Evolutionary conservation across 2,888 invertebrate species (phyloP), one percentile per base, ranked within the genome.

Genomic region (Eupithecia vulgata): DNA sequence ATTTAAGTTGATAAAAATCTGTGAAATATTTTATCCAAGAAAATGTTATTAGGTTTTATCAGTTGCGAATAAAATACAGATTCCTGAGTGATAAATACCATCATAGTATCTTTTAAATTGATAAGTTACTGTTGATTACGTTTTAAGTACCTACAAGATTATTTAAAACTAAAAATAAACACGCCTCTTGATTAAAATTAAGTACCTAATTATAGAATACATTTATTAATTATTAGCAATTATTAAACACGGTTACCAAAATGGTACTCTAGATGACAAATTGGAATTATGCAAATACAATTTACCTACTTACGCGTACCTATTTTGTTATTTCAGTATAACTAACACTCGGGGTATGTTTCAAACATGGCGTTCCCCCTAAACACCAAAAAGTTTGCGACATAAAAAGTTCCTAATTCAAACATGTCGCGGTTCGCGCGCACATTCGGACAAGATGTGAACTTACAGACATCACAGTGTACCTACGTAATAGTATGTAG

Each of bases 321-420:
- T n/a, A n/a, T 48, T 45, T n/a, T n/a, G 21, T 48, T 48, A 21
- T 21, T 48, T 48, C 21, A 21, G 17, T 13, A 40, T 13, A 48
- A 21, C 6, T n/a, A 8, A 48, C 62, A 34, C 68, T 67, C 52
- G 52, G 40, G 30, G 42, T 69, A 73, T 69, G 35, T 25, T 65
- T 65, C 30, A 73, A 70, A 73, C 42, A 65, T 45, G n/a, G 66
- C 52, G 21, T 40, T 30, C 66, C 68, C 40, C 42, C 25, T 64
- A 71, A 68, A 71, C 61, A 67, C 67, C 61, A 69, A 68, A 67
- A 71, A 74, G 71, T 67, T 74, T 66, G 17, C 34, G 71, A 66
- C 68, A 68, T 70, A 71, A 73, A 77, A 75, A 77, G 59, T 78
- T 78, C 67, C 12, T 45, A 72, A 73, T 72, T 75, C 70, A 72